These are phyloP conservation scores for Lamprotornis superbus DNA, from an alignment of 2,113 vertebrate genomes.

Conservation along the genomic window DNA sequence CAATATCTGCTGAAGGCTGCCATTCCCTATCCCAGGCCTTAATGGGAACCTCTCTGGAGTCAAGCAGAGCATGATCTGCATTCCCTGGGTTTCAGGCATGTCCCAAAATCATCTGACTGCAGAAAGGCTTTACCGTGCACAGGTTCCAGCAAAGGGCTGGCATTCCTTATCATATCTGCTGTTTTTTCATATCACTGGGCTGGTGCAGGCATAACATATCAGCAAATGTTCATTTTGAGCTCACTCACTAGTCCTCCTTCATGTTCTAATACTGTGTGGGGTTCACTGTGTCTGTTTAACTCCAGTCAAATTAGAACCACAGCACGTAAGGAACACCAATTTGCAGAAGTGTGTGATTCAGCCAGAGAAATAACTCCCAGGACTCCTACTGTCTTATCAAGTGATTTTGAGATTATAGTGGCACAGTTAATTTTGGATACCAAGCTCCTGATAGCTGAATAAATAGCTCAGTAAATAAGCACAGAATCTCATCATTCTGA, in stretches of 20 bases:
- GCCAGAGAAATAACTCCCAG: neutral
- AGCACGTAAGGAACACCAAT: neutral
- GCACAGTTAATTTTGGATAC: neutral
- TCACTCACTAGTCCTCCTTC: neutral
- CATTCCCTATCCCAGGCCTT: neutral
- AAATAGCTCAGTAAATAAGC: conserved; percentile 20
- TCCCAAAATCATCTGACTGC: neutral
- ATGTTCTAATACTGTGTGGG: neutral
- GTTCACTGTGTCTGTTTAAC: neutral
- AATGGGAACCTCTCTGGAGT: neutral
- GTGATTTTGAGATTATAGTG: conserved; percentile 2
- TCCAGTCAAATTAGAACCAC: neutral
- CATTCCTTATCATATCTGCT: neutral
- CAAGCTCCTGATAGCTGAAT: neutral
- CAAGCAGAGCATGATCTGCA: neutral
- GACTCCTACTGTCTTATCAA: neutral
- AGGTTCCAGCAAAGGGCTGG: neutral
- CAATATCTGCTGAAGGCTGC: neutral
- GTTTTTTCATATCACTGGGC: neutral
- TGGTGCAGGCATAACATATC: neutral
- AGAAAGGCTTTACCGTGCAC: neutral
- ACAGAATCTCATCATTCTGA: conserved; percentile 12
- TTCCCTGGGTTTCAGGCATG: neutral
- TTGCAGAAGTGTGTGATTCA: conserved; percentile 7
- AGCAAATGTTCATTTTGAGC: neutral